Percentiles rank a stretch among this genome's conserved stretches.
These are phyloP conservation scores for Ophion costatus DNA, from an alignment of 2,888 invertebrate species.

Conservation along the genomic window DNA sequence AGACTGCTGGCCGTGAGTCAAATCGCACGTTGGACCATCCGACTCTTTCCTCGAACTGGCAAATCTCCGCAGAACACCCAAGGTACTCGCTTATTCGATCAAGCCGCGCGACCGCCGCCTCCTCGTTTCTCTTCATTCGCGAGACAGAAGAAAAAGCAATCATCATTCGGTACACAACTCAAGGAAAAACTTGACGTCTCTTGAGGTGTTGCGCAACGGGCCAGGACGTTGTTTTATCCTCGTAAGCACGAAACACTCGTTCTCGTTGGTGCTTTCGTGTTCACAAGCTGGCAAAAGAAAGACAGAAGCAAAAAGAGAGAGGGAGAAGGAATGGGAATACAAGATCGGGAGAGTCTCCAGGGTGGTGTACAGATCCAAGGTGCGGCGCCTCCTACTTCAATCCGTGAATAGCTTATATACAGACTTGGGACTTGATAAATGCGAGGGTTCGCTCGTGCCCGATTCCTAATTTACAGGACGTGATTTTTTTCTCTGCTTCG, in stretches of 20 bases:
- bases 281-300: slow-evolving; percentile 11
- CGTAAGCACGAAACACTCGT: slow-evolving; percentile 2
- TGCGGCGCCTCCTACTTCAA: slow-evolving; percentile 44
- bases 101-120: slow-evolving; percentile 6
- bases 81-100: slow-evolving; percentile 14
- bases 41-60: not conserved
- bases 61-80: not conserved
- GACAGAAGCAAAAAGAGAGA: slow-evolving; percentile 6
- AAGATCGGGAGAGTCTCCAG: slow-evolving; percentile 64
- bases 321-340: slow-evolving; percentile 10
- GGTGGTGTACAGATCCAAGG: slow-evolving; percentile 65
- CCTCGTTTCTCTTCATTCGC: slow-evolving; percentile 67
- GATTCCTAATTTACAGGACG: slow-evolving; percentile 76
- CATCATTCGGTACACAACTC: slow-evolving; percentile 25
- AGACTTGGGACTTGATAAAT: slow-evolving; percentile 74
- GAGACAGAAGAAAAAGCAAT: slow-evolving; percentile 41
- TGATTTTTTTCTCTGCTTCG: slow-evolving; percentile 68
- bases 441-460: slow-evolving; percentile 71
- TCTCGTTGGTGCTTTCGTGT: slow-evolving; percentile 1
- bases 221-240: slow-evolving; percentile 12
- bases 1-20: slow-evolving; percentile 1
- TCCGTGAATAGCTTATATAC: slow-evolving; percentile 65
- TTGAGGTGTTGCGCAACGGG: not conserved
- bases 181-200: not conserved
- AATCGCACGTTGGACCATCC: slow-evolving; percentile 21